These are phyloP conservation scores for Pleuronectes platessa DNA, from an alignment of 2,113 vertebrate genomes.

Conservation along the genomic window DNA sequence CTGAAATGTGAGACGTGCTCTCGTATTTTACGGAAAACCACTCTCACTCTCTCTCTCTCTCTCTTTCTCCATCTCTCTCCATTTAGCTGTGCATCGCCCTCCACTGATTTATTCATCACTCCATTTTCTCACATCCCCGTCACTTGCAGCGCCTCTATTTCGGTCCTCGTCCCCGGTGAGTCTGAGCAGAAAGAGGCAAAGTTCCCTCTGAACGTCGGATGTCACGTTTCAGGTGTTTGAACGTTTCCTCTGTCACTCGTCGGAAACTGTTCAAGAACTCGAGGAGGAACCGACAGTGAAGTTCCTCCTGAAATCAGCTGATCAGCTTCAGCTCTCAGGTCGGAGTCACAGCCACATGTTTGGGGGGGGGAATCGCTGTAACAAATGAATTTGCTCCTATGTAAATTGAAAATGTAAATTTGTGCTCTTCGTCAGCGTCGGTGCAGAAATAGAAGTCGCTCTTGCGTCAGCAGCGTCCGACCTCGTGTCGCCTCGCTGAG, in stretches of 20 bases:
- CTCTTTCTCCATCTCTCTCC: slow-evolving; percentile 6
- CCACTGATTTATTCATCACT: slow-evolving; percentile 67
- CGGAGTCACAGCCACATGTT: no score
- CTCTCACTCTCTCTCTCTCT: neutral
- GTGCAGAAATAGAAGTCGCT: neutral
- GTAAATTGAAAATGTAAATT: neutral
- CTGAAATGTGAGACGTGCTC: neutral
- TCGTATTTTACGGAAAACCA: neutral
- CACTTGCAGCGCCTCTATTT: slow-evolving; percentile 63
- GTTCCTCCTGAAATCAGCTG: no score
- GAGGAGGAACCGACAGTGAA: no score
- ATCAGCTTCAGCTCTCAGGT: no score
- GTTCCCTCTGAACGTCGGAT: no score
- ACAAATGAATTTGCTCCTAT: no score
- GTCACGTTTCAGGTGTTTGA: no score
- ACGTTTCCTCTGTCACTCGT: no score
- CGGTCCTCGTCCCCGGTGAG: slow-evolving; percentile 9
- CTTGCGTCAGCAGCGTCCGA: neutral
- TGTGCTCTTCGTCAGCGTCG: neutral
- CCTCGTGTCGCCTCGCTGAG: neutral
- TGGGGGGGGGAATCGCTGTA: no score
- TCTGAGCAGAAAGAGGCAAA: neutral
- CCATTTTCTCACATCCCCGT: slow-evolving; percentile 49
- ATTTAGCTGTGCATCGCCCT: slow-evolving; percentile 31
- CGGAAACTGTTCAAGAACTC: no score